Evolutionary conservation across 2,888 invertebrate species (phyloP).

Genomic region (Atethmia centrago): DNA sequence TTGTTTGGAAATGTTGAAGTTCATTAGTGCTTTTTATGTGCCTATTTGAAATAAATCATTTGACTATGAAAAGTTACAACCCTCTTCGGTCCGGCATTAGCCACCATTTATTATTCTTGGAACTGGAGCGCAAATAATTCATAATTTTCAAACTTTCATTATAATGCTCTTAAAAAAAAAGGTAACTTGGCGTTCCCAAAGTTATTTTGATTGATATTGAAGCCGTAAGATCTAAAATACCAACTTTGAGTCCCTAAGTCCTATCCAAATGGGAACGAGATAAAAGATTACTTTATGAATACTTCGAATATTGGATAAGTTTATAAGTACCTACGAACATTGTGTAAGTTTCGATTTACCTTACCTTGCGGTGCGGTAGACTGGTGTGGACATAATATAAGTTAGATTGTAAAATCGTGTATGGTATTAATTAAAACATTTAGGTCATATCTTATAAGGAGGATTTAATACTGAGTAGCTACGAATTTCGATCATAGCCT

Average conservation of each 20-base stretch:
- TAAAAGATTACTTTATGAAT: slow-evolving; percentile 20
- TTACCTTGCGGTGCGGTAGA: too few species aligned
- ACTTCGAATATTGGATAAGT: slow-evolving; percentile 40
- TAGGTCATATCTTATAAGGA: too few species aligned
- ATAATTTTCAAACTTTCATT: slow-evolving; percentile 31
- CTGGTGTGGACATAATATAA: too few species aligned
- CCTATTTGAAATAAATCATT: too few species aligned
- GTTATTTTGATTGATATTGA: slow-evolving; percentile 29
- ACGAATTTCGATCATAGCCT: too few species aligned
- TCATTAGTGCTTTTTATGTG: too few species aligned
- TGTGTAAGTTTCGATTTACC: slow-evolving; percentile 1
- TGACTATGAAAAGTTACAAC: slow-evolving; percentile 6
- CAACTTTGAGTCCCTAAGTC: neutral
- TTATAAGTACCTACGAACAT: slow-evolving; percentile 11
- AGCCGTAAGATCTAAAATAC: slow-evolving; percentile 3
- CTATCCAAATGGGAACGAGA: neutral
- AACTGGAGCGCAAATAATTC: slow-evolving; percentile 13
- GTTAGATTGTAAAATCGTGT: too few species aligned
- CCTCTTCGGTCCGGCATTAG: neutral
- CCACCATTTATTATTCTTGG: slow-evolving; percentile 10
- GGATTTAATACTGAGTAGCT: too few species aligned
- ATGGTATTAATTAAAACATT: too few species aligned
- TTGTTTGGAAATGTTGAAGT: too few species aligned
- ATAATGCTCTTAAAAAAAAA: slow-evolving; percentile 23
- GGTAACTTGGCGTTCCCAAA: slow-evolving; percentile 30